These are phyloP conservation scores for Ursus arctos DNA, from an alignment of 2,113 vertebrate genomes.

Conservation along the genomic window DNA sequence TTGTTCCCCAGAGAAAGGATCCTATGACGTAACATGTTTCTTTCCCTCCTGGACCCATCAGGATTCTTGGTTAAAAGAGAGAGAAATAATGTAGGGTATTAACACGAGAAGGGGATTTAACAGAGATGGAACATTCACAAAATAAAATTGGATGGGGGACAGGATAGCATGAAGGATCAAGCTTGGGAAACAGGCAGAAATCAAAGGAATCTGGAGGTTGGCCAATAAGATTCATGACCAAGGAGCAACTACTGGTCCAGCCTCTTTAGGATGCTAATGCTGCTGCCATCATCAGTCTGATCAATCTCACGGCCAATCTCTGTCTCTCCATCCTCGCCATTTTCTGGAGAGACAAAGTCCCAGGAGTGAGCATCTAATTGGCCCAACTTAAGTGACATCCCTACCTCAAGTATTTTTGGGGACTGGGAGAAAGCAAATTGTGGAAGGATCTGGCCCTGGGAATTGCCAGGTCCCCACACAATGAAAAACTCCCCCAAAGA, in stretches of 20 bases:
- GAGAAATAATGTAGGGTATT: background rate
- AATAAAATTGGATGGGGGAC: background rate
- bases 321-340: background rate
- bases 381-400: background rate
- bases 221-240: background rate
- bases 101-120: conserved; percentile 21
- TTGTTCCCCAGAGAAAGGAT: background rate
- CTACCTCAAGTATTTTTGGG: background rate
- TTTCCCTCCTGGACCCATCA: background rate
- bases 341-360: background rate
- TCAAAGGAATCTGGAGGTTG: background rate
- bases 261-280: background rate
- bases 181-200: background rate
- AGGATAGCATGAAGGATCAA: background rate
- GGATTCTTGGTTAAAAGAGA: conserved; percentile 26
- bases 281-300: background rate
- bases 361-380: background rate
- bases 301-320: background rate
- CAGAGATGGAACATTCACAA: background rate
- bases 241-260: background rate
- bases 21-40: background rate
- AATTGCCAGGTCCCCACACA: background rate
- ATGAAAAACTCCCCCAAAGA: background rate
- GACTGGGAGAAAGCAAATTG: accelerated
- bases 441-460: background rate